Conservation (phyloP, 2,888 invertebrate species). For the Rhopalosiphum nymphaeae region DNA sequence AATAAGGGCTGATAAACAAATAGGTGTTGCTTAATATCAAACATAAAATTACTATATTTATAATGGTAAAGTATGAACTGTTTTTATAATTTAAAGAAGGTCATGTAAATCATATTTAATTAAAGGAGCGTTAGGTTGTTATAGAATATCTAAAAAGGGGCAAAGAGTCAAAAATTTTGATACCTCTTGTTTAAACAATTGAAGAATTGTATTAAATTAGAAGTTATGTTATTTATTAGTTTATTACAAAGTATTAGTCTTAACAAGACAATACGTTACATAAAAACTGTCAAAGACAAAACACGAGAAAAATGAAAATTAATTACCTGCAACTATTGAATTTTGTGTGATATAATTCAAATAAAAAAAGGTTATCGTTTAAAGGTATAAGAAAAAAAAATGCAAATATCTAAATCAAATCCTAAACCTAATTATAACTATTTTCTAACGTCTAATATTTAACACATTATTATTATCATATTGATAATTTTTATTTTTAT, state of each 20-base stretch:
- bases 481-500: background rate
- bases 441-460: background rate
- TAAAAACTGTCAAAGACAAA: background rate
- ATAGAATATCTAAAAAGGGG: background rate
- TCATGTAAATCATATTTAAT: background rate
- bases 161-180: background rate
- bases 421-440: background rate
- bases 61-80: too few relatives aligned
- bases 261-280: background rate
- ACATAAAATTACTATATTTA: too few relatives aligned
- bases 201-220: background rate
- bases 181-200: background rate
- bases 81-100: too few relatives aligned
- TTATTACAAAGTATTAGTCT: background rate
- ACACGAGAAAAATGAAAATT: background rate
- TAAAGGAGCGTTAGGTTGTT: background rate
- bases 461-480: background rate
- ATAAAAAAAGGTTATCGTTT: background rate
- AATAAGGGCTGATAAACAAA: too few relatives aligned
- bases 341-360: background rate
- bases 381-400: background rate
- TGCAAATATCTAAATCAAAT: background rate
- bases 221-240: background rate
- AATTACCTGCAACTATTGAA: background rate
- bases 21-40: too few relatives aligned